Evolutionary conservation across 2,113 vertebrate species (phyloP), one percentile per base, ranked within the genome.

Genomic region (Anolis carolinensis): DNA sequence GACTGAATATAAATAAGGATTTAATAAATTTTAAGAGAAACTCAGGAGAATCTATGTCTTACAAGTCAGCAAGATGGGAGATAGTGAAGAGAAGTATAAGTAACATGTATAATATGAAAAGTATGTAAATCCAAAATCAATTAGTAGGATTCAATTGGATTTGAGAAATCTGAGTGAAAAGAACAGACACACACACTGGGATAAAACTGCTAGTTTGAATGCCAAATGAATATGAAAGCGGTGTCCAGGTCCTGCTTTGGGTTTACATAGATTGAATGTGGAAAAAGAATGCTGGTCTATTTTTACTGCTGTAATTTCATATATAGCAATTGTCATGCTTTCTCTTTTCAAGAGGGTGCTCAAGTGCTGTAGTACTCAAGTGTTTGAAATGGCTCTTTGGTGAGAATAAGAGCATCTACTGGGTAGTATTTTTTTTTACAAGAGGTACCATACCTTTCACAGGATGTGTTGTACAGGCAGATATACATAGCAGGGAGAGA

Each of bases 1-100:
- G 55, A 44, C 34, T 80, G 68, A 80, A 86, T 73, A 73, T 72
- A 63, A 79, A 73, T 44, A 72, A 59, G 30, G 39, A 3, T 67
- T 84, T 84, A 65, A 76, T 67, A 67, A 76, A 84, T 48, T 36
- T 76, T 84, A 65, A 65, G 59, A 48, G 36, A 65, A 84, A 75
- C 18, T 25, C 27, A 63, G 9, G 16, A 84, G 11, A 44, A 8
- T 48, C 13, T 81, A 2, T 21, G 30, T 27, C 27, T 83, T 75
- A 44, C n/a, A 71, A 44, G 36, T 73, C 73, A 73, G 50, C 36
- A 50, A 59, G n/a, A 62, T 68, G 23, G 7, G 18, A 21, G 6
- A 59, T 72, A 27, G 23, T 72, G 67, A 80, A 16, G 63, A 72
- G n/a, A 59, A 18, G 52, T 73, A 30, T 10, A 82, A 72, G 32